Conservation (phyloP, 2,888 invertebrate species). For the Didymodactylos carnosus region DNA sequence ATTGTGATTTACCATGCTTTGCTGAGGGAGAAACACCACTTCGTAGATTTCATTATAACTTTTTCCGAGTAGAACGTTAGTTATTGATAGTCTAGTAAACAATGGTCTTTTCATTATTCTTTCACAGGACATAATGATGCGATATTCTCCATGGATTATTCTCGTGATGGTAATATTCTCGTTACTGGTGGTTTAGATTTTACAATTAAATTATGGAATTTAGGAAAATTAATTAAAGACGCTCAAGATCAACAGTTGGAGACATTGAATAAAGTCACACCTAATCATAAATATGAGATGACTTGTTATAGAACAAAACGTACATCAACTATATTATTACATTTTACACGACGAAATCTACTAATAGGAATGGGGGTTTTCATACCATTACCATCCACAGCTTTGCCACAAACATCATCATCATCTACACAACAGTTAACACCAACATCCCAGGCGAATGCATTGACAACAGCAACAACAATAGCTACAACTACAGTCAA, state of each 20-base stretch:
- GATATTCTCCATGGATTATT: slow-evolving; percentile 8
- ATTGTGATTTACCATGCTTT: too few relatives aligned
- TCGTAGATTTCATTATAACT: too few relatives aligned
- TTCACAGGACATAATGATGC: slow-evolving; percentile 9
- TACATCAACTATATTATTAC: slow-evolving; percentile 6
- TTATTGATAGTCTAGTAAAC: too few relatives aligned
- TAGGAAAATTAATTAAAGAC: slow-evolving; percentile 7
- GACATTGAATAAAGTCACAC: neutral
- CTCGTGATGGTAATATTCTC: slow-evolving; percentile 4
- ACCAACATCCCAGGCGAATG: too few relatives aligned
- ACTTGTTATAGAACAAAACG: slow-evolving; percentile 6
- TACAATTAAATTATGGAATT: slow-evolving; percentile 11
- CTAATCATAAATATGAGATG: slow-evolving; percentile 1
- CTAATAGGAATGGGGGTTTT: slow-evolving; percentile 11
- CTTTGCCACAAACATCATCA: too few relatives aligned
- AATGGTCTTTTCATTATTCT: too few relatives aligned
- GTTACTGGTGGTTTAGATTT: slow-evolving; percentile 6
- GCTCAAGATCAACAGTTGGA: slow-evolving; percentile 5
- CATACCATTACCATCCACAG: too few relatives aligned
- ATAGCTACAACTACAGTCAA: too few relatives aligned
- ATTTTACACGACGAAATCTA: slow-evolving; percentile 12
- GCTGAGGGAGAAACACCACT: too few relatives aligned
- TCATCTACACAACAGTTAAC: too few relatives aligned
- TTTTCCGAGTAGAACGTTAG: too few relatives aligned
- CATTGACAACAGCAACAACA: too few relatives aligned